phyloP scores from a whole-genome alignment of 30 jellyfish, hydroid and myxozoan genomes.

The Turritopsis dohrnii region DNA sequence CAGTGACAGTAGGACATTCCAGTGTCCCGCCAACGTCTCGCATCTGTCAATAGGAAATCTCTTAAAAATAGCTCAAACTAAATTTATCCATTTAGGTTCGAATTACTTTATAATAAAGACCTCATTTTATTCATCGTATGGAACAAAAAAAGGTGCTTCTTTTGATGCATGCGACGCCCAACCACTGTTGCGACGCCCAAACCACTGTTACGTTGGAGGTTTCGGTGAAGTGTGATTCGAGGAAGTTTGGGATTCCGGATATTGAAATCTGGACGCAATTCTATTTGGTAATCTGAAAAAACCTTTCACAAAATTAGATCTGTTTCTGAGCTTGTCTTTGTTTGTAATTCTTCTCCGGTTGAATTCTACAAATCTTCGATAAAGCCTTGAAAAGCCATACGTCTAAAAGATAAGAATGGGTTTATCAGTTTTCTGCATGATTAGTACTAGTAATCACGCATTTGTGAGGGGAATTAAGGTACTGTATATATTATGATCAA shows the following conservation, averaged over 20 bases:
- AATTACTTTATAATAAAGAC: background rate
- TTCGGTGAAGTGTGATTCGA: background rate
- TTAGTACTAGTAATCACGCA: too few relatives aligned
- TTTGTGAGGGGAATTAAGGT: too few relatives aligned
- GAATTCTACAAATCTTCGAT: slow-evolving; percentile 71
- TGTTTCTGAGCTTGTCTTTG: slow-evolving; percentile 64
- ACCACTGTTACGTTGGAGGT: background rate
- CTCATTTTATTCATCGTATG: too few relatives aligned
- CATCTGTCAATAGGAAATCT: background rate
- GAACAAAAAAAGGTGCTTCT: too few relatives aligned
- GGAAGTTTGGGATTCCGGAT: background rate
- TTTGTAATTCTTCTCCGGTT: slow-evolving; percentile 47
- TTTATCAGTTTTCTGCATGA: too few relatives aligned
- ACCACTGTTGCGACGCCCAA: too few relatives aligned
- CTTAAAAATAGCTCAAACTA: too few relatives aligned
- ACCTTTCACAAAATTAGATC: slow-evolving; percentile 51
- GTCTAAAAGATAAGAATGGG: too few relatives aligned
- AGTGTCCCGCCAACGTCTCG: background rate
- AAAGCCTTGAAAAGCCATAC: slow-evolving; percentile 80
- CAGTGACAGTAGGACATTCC: background rate
- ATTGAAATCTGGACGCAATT: slow-evolving; percentile 12
- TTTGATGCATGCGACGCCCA: too few relatives aligned
- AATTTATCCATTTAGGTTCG: too few relatives aligned
- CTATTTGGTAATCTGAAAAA: slow-evolving; percentile 63
- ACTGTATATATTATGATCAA: too few relatives aligned